Conservation (phyloP, 2,888 invertebrate genomes). For the Brachynemurus nebulosus region DNA sequence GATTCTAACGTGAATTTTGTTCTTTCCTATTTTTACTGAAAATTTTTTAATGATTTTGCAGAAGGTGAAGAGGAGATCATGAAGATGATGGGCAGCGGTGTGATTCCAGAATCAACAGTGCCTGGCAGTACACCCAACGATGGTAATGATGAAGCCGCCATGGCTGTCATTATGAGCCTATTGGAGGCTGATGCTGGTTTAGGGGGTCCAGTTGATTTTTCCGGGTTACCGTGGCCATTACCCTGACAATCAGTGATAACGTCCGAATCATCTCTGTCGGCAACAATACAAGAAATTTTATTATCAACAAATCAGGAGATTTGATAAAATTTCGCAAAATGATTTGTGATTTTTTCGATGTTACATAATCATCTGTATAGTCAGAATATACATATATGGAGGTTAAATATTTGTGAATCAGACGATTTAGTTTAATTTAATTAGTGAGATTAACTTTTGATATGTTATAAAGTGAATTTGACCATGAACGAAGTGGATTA, state of each 20-base stretch:
- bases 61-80: slow-evolving; percentile 37
- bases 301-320: too few relatives aligned
- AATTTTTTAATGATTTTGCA: neutral
- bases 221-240: slow-evolving; percentile 74
- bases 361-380: too few relatives aligned
- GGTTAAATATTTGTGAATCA: too few relatives aligned
- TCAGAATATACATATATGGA: too few relatives aligned
- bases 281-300: too few relatives aligned
- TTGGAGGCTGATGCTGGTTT: slow-evolving; percentile 80
- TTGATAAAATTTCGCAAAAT: too few relatives aligned
- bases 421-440: too few relatives aligned
- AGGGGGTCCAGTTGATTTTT: slow-evolving; percentile 76
- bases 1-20: neutral
- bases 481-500: too few relatives aligned
- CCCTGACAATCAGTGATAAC: slow-evolving; percentile 35
- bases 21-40: neutral
- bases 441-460: too few relatives aligned
- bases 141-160: slow-evolving; percentile 77
- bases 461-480: too few relatives aligned
- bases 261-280: too few relatives aligned
- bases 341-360: too few relatives aligned
- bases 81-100: slow-evolving; percentile 41
- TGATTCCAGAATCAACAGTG: slow-evolving; percentile 30
- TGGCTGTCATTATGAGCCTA: slow-evolving; percentile 86
- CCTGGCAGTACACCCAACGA: slow-evolving; percentile 36